Percentiles rank a stretch among this genome's conserved stretches.
Conservation (phyloP, 2,113 vertebrate species). For the Phalacrocorax carbo region DNA sequence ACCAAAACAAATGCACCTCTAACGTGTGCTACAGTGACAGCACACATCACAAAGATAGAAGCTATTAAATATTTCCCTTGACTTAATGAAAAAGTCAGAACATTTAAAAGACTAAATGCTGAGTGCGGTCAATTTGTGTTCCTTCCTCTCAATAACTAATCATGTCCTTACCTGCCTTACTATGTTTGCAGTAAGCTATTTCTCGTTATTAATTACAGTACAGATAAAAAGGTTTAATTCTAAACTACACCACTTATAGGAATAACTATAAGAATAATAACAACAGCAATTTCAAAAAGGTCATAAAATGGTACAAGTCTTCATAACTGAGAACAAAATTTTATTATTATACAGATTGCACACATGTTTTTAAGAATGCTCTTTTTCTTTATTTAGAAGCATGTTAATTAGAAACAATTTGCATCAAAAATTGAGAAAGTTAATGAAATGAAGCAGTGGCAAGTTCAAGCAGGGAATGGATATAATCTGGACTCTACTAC, state of each 20-base stretch:
- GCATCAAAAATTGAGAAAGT: conserved; percentile 20
- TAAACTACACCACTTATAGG: neutral
- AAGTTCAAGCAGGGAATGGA: neutral
- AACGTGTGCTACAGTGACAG: neutral
- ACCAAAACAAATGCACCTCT: neutral
- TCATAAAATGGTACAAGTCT: neutral
- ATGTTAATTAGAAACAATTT: conserved; percentile 22
- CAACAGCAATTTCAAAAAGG: neutral
- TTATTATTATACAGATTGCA: neutral
- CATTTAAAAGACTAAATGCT: neutral
- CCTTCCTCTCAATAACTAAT: neutral
- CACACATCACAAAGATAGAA: neutral
- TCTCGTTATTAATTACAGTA: neutral
- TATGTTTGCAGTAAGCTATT: neutral
- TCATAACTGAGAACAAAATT: neutral
- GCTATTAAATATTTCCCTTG: neutral
- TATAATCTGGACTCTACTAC: neutral
- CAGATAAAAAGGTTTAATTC: neutral
- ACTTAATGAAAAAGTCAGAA: neutral
- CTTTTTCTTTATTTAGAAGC: neutral
- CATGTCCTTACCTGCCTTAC: neutral
- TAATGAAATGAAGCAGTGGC: neutral
- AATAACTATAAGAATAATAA: neutral
- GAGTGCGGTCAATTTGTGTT: neutral
- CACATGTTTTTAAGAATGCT: neutral